A percentile compares a stretch with the other conserved stretches of the same genome.
Conservation (phyloP, 2,888 invertebrate genomes). For the Opisthograptis luteolata region DNA sequence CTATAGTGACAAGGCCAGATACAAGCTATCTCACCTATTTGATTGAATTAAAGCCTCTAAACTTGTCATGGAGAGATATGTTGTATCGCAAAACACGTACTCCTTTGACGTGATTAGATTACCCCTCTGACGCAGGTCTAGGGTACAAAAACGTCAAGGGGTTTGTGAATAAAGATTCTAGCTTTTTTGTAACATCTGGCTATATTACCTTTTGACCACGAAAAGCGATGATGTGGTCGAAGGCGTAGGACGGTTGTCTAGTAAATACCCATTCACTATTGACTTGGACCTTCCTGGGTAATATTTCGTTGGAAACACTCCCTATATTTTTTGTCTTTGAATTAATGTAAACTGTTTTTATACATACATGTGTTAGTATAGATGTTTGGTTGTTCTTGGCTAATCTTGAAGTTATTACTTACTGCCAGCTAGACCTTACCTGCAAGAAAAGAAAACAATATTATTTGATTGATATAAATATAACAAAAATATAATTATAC, state of each 20-base stretch:
- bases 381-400: too few relatives aligned
- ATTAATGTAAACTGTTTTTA: too few relatives aligned
- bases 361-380: too few relatives aligned
- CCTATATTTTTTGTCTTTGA: too few relatives aligned
- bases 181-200: background rate
- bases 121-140: conserved; percentile 22
- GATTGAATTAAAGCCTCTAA: conserved; percentile 63
- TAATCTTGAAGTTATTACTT: background rate
- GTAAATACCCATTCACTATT: too few relatives aligned
- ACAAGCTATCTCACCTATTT: conserved; percentile 49
- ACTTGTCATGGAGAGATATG: conserved; percentile 57
- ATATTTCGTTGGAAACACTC: too few relatives aligned
- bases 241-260: too few relatives aligned
- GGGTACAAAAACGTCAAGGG: background rate
- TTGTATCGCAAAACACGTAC: conserved; percentile 41
- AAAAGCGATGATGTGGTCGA: too few relatives aligned
- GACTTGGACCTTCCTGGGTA: too few relatives aligned
- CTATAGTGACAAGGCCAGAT: conserved; percentile 57
- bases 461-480: too few relatives aligned
- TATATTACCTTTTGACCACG: background rate
- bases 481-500: too few relatives aligned
- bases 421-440: conserved; percentile 7
- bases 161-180: conserved; percentile 1
- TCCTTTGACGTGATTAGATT: conserved; percentile 48
- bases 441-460: background rate